These are phyloP conservation scores for Platichthys stellatus DNA, from an alignment of 2,113 vertebrate species.

Conservation along the genomic window DNA sequence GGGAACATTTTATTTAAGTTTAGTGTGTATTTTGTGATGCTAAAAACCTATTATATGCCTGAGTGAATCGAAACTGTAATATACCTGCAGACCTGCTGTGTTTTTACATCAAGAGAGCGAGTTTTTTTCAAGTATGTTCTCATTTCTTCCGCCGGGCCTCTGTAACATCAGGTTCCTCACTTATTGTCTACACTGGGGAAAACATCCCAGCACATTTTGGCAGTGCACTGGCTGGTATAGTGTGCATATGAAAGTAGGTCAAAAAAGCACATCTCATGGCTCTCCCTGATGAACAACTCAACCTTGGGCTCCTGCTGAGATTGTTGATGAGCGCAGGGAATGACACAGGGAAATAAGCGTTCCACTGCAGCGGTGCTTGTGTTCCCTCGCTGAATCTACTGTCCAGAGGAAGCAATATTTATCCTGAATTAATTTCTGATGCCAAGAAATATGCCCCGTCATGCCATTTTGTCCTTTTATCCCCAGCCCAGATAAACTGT, in stretches of 20 bases:
- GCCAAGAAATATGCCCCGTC: slow-evolving; percentile 21
- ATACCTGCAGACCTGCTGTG: neutral
- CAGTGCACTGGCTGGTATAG: slow-evolving; percentile 9
- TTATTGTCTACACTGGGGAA: neutral
- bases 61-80: neutral
- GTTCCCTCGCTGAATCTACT: neutral
- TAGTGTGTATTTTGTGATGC: neutral
- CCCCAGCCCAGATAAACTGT: slow-evolving; percentile 9
- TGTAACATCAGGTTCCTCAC: neutral
- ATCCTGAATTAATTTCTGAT: slow-evolving; percentile 7
- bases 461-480: neutral
- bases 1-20: neutral
- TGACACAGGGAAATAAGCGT: neutral
- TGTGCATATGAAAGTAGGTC: slow-evolving; percentile 55
- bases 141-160: neutral
- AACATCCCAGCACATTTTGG: neutral
- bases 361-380: neutral
- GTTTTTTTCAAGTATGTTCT: neutral
- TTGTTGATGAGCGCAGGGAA: slow-evolving; percentile 11
- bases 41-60: neutral
- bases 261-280: slow-evolving; percentile 37
- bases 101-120: neutral
- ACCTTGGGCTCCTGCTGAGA: slow-evolving; percentile 33
- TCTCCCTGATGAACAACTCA: slow-evolving; percentile 28
- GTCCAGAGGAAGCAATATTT: slow-evolving; percentile 11